phyloP scores from a whole-genome alignment of 2,888 invertebrate species.

The Dasypolia templi region DNA sequence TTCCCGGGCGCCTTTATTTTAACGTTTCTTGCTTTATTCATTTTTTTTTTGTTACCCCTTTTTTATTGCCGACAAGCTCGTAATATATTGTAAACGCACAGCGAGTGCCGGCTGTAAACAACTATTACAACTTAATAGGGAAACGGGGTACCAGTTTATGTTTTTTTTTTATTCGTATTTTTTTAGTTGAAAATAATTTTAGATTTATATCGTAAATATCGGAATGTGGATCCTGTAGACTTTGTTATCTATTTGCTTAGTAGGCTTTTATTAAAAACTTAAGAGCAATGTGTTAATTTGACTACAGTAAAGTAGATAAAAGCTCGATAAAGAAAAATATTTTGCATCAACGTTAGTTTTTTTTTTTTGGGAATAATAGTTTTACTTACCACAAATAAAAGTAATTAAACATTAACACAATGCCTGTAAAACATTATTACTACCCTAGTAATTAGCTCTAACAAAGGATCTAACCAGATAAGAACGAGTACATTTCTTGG shows the following conservation, averaged over 20 bases:
- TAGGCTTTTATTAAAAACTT: background rate
- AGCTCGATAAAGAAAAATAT: no score
- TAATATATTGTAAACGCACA: slow-evolving; percentile 90
- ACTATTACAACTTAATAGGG: slow-evolving; percentile 88
- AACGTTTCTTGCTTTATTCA: slow-evolving; percentile 88
- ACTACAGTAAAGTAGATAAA: background rate
- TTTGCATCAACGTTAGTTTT: background rate
- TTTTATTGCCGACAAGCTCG: slow-evolving; percentile 88
- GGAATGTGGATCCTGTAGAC: background rate
- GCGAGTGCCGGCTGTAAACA: slow-evolving; percentile 88
- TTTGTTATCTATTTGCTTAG: background rate
- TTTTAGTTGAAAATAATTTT: slow-evolving; percentile 48
- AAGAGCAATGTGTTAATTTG: background rate
- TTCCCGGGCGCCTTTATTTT: slow-evolving; percentile 89
- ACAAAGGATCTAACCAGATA: slow-evolving; percentile 83
- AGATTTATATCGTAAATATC: slow-evolving; percentile 21
- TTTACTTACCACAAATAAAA: background rate
- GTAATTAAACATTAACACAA: slow-evolving; percentile 13
- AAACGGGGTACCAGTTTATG: slow-evolving; percentile 74
- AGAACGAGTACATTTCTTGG: slow-evolving; percentile 85
- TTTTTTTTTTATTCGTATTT: slow-evolving; percentile 65
- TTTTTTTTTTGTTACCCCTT: slow-evolving; percentile 87
- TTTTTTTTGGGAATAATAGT: background rate
- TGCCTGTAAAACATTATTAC: slow-evolving; percentile 30
- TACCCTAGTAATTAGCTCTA: slow-evolving; percentile 78